phyloP scores from a whole-genome alignment of 2,113 vertebrate species.

The Festucalex cinctus region DNA sequence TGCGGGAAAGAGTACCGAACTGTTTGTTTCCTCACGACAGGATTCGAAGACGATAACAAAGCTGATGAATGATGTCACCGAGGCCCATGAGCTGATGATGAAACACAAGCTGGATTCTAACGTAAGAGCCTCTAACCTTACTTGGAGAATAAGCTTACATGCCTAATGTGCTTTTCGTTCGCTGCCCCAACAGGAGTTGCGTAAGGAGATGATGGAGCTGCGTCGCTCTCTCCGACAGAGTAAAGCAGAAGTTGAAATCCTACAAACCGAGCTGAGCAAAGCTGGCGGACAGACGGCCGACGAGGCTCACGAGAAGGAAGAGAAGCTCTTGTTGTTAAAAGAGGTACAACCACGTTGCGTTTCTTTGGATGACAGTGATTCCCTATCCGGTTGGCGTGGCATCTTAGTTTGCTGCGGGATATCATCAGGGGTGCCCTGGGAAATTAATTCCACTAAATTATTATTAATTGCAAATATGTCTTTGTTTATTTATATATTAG shows the following conservation, averaged over 20 bases:
- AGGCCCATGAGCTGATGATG: conserved; percentile 53
- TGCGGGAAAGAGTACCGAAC: neutral
- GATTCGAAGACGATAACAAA: conserved; percentile 61
- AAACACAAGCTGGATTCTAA: conserved; percentile 63
- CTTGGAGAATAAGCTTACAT: neutral
- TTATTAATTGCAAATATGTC: no score
- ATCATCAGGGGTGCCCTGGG: no score
- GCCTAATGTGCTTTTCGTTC: neutral
- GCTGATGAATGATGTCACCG: conserved; percentile 59
- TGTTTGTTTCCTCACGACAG: conserved; percentile 31
- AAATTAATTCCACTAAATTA: no score
- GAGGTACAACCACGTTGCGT: conserved; percentile 49
- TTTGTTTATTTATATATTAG: no score
- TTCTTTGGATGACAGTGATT: no score
- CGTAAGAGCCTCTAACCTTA: conserved; percentile 39
- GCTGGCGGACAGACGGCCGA: conserved; percentile 22
- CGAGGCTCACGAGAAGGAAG: conserved; percentile 50
- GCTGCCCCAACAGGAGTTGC: conserved; percentile 55
- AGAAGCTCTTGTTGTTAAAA: conserved; percentile 65
- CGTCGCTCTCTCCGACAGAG: conserved; percentile 57
- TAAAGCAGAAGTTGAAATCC: conserved; percentile 53
- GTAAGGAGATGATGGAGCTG: conserved; percentile 58
- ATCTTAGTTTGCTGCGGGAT: no score
- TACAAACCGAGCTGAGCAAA: conserved; percentile 59
- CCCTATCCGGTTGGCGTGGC: no score